phyloP scores from a whole-genome alignment of 53 echinoderm and acorn worm species.

The Holothuria leucospilota region DNA sequence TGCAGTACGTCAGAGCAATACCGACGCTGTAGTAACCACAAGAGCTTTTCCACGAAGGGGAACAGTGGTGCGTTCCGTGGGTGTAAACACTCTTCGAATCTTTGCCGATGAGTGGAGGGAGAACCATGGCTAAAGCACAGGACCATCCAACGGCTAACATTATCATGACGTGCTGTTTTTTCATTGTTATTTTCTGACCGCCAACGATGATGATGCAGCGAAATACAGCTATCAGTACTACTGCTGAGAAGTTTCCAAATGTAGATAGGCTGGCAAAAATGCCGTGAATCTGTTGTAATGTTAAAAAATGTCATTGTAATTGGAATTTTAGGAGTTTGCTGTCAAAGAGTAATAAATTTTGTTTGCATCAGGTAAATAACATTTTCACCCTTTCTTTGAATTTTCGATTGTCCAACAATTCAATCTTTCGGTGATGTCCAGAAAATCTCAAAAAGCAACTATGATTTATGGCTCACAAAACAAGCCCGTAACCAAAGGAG shows the following conservation, averaged over 20 bases:
- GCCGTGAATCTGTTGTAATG: conserved; percentile 13
- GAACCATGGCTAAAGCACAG: not conserved
- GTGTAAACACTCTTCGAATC: conserved; percentile 4
- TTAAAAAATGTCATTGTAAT: no score
- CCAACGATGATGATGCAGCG: not conserved
- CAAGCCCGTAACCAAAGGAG: no score
- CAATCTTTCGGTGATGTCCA: no score
- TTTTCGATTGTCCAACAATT: no score
- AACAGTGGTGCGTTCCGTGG: conserved; percentile 25
- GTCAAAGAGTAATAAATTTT: no score
- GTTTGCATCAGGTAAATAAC: no score
- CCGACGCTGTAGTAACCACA: conserved; percentile 12
- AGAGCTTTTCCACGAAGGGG: conserved; percentile 16
- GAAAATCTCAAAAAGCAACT: no score
- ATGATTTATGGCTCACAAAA: no score
- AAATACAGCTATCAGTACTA: conserved; percentile 1
- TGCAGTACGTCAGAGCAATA: not conserved
- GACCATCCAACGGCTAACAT: conserved; percentile 8
- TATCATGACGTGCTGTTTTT: not conserved
- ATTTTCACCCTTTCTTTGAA: no score
- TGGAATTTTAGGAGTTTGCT: no score
- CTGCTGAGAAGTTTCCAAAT: conserved; percentile 26
- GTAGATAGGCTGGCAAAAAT: not conserved
- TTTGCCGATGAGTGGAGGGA: not conserved
- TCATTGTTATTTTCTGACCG: not conserved